phyloP scores from a whole-genome alignment of 2,113 vertebrate species.

The Dromaius novaehollandiae region DNA sequence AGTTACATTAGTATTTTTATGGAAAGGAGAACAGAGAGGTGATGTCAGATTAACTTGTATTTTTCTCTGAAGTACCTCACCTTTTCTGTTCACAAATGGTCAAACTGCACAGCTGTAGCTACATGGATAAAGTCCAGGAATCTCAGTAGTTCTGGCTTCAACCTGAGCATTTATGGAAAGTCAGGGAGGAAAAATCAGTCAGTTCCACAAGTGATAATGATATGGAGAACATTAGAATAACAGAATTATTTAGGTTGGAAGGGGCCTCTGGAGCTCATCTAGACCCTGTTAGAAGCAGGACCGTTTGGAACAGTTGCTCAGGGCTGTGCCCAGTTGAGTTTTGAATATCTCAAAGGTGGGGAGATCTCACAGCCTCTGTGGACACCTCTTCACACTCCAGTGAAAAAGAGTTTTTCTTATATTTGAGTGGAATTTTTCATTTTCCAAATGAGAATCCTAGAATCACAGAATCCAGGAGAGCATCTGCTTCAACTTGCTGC shows the following conservation, averaged over 20 bases:
- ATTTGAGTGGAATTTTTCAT: background rate
- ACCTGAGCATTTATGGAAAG: background rate
- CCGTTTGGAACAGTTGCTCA: background rate
- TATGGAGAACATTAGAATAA: background rate
- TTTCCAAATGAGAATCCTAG: background rate
- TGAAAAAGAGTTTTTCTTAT: background rate
- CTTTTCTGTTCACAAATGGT: background rate
- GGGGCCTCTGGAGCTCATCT: background rate
- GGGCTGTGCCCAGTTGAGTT: background rate
- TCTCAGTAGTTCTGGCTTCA: background rate
- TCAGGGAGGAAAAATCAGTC: background rate
- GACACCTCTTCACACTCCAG: background rate
- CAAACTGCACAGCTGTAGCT: background rate
- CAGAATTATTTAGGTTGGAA: background rate
- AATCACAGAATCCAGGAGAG: background rate
- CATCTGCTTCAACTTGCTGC: background rate
- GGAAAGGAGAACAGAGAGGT: background rate
- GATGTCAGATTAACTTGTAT: background rate
- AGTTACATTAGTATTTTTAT: background rate
- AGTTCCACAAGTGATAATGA: background rate
- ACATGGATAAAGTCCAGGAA: background rate
- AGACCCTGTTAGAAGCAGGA: accelerated
- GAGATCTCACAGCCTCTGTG: background rate
- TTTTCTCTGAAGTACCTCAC: background rate
- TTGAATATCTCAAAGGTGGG: background rate